Evolutionary conservation across 1,140 invertebrate species (phyloP), one percentile per base, ranked within the genome.

Genomic region (Subanguina moxae): DNA sequence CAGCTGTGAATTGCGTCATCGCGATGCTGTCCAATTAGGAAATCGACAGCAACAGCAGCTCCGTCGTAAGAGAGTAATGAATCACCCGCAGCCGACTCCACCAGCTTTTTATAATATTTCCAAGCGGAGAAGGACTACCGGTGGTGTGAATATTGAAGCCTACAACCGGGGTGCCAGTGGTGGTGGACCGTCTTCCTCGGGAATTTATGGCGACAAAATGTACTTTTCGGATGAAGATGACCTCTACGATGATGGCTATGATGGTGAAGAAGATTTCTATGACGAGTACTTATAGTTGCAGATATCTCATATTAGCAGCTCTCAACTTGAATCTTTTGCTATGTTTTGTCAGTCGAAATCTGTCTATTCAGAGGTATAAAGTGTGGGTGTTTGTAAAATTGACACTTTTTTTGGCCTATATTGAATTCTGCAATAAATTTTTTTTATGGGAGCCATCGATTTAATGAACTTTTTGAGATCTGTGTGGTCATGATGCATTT

Each of bases 191-290:
- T 21, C 48, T 25, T 52, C 48, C 8, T 52, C 48, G 23, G 48
- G 48, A 7, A 52, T 21, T 15, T 61, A 30, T 61, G 58, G 58
- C 1, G 58, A 61, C 21, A 61, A 21, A 25, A 30, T 61, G 19
- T 21, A 61, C 58, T 61, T 61, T 30, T 25, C 19, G n/a, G 58
- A 61, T 21, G 58, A 61, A 61, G 58, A 61, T 19, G 19, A 61
- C n/a, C 21, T 61, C 5, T 61, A 61, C 28, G 58, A 61, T 19
- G 58, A 61, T 13, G 27, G 19, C 38, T 61, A 30, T 61, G 27
- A 21, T 21, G 58, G n/a, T 11, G 58, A 61, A 21, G 58, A 61
- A 38, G 32, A 38, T 11, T 38, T 38, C 11, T 38, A 38, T 38
- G 32, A 38, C 11, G 32, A 38, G 32, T 38, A 38, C 32, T 38